These are phyloP conservation scores for Melanaphis sacchari DNA, from an alignment of 1,140 invertebrate genomes.

Conservation along the genomic window DNA sequence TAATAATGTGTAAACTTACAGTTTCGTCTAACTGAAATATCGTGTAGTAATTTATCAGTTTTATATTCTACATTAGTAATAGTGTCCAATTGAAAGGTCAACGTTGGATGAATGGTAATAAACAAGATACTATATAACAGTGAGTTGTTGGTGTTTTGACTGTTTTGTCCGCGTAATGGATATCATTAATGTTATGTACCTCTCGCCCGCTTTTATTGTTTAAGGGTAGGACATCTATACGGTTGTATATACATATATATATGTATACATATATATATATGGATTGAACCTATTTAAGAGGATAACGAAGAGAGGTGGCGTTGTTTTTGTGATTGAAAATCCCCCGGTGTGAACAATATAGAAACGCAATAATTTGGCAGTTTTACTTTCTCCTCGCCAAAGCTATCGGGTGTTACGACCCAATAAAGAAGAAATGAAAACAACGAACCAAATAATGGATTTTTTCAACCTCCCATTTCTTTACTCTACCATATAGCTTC, in stretches of 20 bases:
- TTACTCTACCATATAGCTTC: background rate
- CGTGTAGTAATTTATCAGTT: background rate
- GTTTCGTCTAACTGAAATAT: background rate
- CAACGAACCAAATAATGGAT: slow-evolving; percentile 49
- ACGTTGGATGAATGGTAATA: background rate
- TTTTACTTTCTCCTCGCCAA: slow-evolving; percentile 19
- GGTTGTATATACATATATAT: background rate
- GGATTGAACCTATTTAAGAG: background rate
- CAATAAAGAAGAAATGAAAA: slow-evolving; percentile 56
- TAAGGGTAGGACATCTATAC: background rate
- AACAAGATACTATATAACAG: background rate
- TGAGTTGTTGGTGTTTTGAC: background rate
- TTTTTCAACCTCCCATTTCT: background rate
- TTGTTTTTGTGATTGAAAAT: slow-evolving; percentile 55
- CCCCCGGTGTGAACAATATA: slow-evolving; percentile 44
- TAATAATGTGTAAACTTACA: background rate
- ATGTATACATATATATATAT: too few species aligned
- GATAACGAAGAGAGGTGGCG: background rate
- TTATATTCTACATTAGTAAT: background rate
- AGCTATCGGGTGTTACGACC: slow-evolving; percentile 46
- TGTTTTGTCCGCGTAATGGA: background rate
- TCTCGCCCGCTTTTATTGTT: slow-evolving; percentile 8
- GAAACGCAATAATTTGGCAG: slow-evolving; percentile 49
- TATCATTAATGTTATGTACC: slow-evolving; percentile 13
- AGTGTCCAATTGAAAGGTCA: background rate